Conservation (phyloP, 2,113 vertebrate species). For the Anguilla japonica region DNA sequence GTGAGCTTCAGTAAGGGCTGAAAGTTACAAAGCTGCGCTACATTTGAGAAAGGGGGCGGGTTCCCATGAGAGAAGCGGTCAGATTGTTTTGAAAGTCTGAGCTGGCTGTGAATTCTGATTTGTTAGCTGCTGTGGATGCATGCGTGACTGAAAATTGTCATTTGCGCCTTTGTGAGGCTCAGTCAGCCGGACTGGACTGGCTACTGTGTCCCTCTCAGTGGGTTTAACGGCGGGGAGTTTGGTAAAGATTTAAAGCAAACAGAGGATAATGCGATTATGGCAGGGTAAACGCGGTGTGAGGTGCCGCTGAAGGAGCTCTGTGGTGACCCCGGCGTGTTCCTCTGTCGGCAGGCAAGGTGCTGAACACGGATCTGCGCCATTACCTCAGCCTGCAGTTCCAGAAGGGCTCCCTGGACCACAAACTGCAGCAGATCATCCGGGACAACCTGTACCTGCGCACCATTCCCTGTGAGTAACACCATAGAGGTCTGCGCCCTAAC, state of each 20-base stretch:
- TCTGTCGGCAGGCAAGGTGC: slow-evolving; percentile 84
- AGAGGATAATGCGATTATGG: background rate
- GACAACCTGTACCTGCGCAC: slow-evolving; percentile 98
- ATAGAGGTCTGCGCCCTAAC: background rate
- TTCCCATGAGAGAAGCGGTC: background rate
- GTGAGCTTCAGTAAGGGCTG: background rate
- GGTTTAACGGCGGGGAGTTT: background rate
- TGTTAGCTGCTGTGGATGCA: background rate
- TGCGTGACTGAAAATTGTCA: background rate
- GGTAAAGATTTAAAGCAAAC: background rate
- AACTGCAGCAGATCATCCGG: slow-evolving; percentile 98
- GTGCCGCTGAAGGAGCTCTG: background rate
- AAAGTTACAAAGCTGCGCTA: background rate
- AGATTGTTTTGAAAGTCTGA: background rate
- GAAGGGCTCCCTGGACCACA: slow-evolving; percentile 97
- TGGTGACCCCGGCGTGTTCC: slow-evolving; percentile 34
- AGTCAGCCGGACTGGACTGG: background rate
- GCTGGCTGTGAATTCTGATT: background rate
- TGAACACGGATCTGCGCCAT: slow-evolving; percentile 95
- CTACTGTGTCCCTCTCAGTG: background rate
- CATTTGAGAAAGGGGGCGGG: background rate
- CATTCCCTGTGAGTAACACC: slow-evolving; percentile 91
- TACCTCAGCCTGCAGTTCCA: slow-evolving; percentile 99
- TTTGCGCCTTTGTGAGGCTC: background rate
- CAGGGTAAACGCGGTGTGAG: background rate